These are phyloP conservation scores for Amblyornis subalaris DNA, from an alignment of 2,113 vertebrate genomes.

Conservation along the genomic window DNA sequence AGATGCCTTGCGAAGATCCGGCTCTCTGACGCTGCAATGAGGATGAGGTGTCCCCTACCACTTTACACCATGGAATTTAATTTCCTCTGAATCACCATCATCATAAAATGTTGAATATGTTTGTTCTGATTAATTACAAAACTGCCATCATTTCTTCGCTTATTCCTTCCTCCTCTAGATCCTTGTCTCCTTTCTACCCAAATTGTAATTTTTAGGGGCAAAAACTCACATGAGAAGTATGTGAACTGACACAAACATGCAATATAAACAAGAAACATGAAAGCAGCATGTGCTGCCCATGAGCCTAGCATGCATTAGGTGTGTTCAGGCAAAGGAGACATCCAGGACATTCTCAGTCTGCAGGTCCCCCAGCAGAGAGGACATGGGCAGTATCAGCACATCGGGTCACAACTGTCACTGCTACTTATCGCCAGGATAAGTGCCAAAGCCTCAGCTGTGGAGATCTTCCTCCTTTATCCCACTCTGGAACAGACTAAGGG, in stretches of 20 bases:
- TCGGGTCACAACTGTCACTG: accelerated
- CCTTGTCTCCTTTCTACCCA: neutral
- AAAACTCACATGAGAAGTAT: neutral
- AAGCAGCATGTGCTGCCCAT: neutral
- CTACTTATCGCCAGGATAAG: neutral
- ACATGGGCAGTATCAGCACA: neutral
- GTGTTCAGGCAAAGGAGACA: accelerated
- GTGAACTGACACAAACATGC: neutral
- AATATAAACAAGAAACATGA: neutral
- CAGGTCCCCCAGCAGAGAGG: neutral
- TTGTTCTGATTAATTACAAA: neutral
- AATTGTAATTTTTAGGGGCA: neutral
- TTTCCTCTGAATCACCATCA: neutral
- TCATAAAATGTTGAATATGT: accelerated
- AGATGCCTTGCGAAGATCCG: neutral
- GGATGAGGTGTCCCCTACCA: neutral
- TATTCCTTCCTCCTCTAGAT: neutral
- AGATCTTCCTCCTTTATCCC: neutral
- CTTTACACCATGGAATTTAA: neutral
- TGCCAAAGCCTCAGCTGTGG: neutral
- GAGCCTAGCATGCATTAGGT: accelerated
- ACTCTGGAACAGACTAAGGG: neutral
- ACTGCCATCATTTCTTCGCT: neutral
- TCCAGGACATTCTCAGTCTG: neutral
- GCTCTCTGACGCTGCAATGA: neutral